phyloP scores from a whole-genome alignment of 2,888 invertebrate genomes.

The Trissolcus japonicus region DNA sequence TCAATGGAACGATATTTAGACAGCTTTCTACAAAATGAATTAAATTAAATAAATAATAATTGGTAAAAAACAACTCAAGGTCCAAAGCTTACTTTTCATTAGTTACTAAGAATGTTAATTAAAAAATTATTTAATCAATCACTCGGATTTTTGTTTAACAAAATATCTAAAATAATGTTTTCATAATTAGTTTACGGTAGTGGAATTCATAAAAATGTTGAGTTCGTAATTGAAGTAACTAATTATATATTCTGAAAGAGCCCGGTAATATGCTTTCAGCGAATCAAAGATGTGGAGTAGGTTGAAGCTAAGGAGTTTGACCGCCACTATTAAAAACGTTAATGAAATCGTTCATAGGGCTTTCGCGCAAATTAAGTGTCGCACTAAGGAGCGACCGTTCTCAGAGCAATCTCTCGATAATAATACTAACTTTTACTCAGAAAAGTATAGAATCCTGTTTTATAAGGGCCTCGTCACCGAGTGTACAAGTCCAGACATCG shows the following conservation, averaged over 20 bases:
- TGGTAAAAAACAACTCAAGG: too few species aligned
- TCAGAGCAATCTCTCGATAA: slow-evolving; percentile 64
- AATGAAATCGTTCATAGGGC: slow-evolving; percentile 40
- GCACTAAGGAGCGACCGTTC: slow-evolving; percentile 62
- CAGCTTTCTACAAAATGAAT: too few species aligned
- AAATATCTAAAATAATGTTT: not conserved
- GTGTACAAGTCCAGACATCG: too few species aligned
- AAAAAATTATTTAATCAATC: too few species aligned
- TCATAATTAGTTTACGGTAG: not conserved
- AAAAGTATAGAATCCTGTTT: too few species aligned
- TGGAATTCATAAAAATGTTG: slow-evolving; percentile 9
- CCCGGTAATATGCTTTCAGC: slow-evolving; percentile 23
- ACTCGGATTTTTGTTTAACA: not conserved
- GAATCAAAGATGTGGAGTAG: slow-evolving; percentile 26
- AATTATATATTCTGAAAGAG: slow-evolving; percentile 8
- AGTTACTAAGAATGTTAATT: too few species aligned
- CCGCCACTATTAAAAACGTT: slow-evolving; percentile 27
- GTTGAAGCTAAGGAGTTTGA: slow-evolving; percentile 23
- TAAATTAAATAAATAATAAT: too few species aligned
- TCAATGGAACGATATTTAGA: too few species aligned
- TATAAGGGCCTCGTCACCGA: too few species aligned
- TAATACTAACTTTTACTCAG: slow-evolving; percentile 71
- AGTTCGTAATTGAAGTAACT: slow-evolving; percentile 1
- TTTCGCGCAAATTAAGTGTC: slow-evolving; percentile 64
- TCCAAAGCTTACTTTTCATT: too few species aligned